phyloP scores from a whole-genome alignment of 2,113 vertebrate species.

The Geococcyx californianus region DNA sequence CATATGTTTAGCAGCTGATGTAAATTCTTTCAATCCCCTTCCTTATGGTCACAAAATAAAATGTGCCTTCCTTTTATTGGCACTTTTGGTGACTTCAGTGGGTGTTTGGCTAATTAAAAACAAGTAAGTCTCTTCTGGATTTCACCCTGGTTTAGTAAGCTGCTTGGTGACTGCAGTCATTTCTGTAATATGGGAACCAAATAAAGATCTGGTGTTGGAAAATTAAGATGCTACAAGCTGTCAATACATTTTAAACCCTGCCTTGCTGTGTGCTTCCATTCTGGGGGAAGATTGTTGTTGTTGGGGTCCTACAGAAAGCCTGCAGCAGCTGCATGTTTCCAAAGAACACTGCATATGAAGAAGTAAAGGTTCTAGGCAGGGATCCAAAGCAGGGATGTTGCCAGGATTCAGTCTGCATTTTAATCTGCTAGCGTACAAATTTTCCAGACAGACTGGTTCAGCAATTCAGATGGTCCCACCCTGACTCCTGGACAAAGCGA shows the following conservation, averaged over 20 bases:
- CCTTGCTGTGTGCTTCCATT: background rate
- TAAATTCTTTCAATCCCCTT: constrained; percentile 13
- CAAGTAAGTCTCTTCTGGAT: background rate
- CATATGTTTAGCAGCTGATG: background rate
- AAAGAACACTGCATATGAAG: background rate
- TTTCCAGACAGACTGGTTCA: constrained; percentile 52
- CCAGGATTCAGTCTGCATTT: constrained; percentile 36
- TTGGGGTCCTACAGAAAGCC: background rate
- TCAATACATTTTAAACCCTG: background rate
- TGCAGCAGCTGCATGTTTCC: constrained; percentile 13
- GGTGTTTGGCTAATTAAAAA: background rate
- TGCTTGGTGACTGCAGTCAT: background rate
- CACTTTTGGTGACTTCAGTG: background rate
- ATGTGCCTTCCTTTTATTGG: background rate
- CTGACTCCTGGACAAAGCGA: background rate
- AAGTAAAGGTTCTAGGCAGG: constrained; percentile 45
- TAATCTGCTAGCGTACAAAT: background rate
- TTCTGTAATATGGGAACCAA: background rate
- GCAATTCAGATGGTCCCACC: constrained; percentile 23
- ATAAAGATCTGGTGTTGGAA: background rate
- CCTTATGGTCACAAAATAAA: background rate
- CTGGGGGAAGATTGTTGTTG: background rate
- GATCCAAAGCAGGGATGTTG: constrained; percentile 21
- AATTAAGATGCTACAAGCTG: background rate
- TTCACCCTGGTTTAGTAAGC: background rate